Evolutionary conservation across 1,140 invertebrate species (phyloP).

Genomic region (Drosophila ambigua): DNA sequence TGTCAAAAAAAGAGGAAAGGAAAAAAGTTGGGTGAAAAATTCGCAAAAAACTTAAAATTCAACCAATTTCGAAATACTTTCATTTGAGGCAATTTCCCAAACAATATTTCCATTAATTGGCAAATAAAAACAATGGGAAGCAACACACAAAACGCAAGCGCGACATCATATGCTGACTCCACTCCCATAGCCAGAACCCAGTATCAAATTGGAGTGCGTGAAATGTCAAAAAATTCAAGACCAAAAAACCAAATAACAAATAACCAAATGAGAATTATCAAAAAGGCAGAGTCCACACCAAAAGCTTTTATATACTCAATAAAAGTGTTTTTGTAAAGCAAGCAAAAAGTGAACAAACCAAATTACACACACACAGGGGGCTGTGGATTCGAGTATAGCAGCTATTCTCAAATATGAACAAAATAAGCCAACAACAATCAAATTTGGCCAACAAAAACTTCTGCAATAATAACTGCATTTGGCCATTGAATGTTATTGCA

Average conservation of each 20-base stretch:
- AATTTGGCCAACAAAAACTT: conserved; percentile 52
- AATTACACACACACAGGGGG: conserved; percentile 35
- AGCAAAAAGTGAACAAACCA: conserved; percentile 62
- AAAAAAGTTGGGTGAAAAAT: conserved; percentile 6
- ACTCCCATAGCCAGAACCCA: neutral
- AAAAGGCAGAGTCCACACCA: conserved; percentile 36
- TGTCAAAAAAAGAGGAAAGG: neutral
- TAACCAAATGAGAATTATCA: conserved; percentile 57
- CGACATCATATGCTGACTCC: conserved; percentile 15
- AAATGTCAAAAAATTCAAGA: conserved; percentile 4
- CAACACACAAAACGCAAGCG: conserved; percentile 15
- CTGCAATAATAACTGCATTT: conserved; percentile 71
- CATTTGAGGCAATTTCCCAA: conserved; percentile 52
- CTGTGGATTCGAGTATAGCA: no score
- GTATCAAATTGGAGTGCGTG: conserved; percentile 39
- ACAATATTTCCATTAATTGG: conserved; percentile 74
- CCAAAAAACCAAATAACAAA: conserved; percentile 11
- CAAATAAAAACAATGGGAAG: conserved; percentile 53
- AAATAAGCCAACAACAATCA: conserved; percentile 53
- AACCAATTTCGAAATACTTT: conserved; percentile 42
- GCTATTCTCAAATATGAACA: conserved; percentile 5
- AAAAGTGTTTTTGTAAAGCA: conserved; percentile 62
- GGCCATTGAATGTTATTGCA: conserved; percentile 78
- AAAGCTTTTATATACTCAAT: conserved; percentile 69
- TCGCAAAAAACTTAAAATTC: conserved; percentile 53